These are phyloP conservation scores for Dorcus parallelipipedus DNA, from an alignment of 2,888 invertebrate genomes.

Conservation along the genomic window DNA sequence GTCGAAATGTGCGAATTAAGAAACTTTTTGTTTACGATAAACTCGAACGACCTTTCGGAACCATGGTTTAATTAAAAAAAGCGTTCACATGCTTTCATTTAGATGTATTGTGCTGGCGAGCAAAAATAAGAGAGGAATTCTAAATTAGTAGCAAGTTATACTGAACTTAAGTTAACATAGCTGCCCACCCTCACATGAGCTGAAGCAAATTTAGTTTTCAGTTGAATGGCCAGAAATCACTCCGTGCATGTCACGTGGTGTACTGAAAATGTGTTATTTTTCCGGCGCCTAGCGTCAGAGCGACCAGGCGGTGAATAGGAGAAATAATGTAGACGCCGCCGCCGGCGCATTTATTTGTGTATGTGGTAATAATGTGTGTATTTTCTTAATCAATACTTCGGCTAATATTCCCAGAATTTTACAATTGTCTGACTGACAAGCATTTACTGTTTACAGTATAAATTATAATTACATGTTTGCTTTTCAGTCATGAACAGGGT, in stretches of 20 bases:
- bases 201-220: constrained; percentile 34
- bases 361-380: constrained; percentile 26
- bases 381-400: constrained; percentile 31
- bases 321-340: constrained; percentile 24
- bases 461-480: no score
- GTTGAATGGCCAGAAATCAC: constrained; percentile 22
- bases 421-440: constrained; percentile 6
- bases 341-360: constrained; percentile 21
- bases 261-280: constrained; percentile 22
- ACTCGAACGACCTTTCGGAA: constrained; percentile 14
- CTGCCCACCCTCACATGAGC: constrained; percentile 47
- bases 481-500: no score
- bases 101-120: constrained; percentile 23
- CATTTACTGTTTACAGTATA: no score
- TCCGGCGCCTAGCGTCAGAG: constrained; percentile 21
- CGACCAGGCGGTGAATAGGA: constrained; percentile 30
- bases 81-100: constrained; percentile 9
- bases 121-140: constrained; percentile 25
- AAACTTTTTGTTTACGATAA: constrained; percentile 23
- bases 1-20: constrained; percentile 15
- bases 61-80: constrained; percentile 4
- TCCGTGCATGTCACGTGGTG: constrained; percentile 21
- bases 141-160: constrained; percentile 42
- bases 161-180: constrained; percentile 45
- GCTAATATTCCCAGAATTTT: constrained; percentile 25